Conservation (phyloP, 2,888 invertebrate genomes). For the Campaea margaritaria region DNA sequence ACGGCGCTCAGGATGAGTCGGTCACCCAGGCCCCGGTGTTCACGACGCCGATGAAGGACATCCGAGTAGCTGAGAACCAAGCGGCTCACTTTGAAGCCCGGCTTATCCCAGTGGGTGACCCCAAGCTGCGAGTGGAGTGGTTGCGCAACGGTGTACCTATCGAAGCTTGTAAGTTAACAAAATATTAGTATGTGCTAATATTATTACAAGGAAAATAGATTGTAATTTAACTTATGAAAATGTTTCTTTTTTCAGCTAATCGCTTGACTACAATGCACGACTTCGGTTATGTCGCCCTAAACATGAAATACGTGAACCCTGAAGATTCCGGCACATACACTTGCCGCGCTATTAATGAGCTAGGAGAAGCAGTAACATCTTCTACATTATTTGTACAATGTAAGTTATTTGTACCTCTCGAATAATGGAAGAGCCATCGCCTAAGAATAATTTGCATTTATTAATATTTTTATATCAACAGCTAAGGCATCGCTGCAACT, state of each 20-base stretch:
- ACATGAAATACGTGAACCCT: constrained; percentile 97
- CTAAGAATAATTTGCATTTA: background rate
- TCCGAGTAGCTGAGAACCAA: constrained; percentile 94
- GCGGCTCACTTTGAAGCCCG: constrained; percentile 97
- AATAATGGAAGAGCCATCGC: background rate
- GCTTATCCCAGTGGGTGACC: constrained; percentile 97
- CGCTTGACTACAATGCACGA: constrained; percentile 98
- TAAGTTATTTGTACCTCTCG: constrained; percentile 72
- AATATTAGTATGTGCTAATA: background rate
- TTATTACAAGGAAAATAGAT: background rate
- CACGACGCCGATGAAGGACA: constrained; percentile 95
- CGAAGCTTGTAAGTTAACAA: constrained; percentile 90
- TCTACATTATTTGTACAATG: constrained; percentile 95
- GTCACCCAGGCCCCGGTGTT: constrained; percentile 96
- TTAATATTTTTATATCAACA: constrained; percentile 51
- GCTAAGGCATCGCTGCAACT: constrained; percentile 94
- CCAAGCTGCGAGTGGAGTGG: constrained; percentile 97
- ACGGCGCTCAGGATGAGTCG: constrained; percentile 90
- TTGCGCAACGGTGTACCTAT: constrained; percentile 95
- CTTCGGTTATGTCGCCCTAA: constrained; percentile 98
- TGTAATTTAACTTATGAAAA: no score
- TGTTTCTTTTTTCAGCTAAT: constrained; percentile 86
- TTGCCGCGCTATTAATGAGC: constrained; percentile 95
- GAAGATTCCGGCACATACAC: constrained; percentile 99
- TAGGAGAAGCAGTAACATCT: constrained; percentile 98